Evolutionary conservation across 2,888 invertebrate species (phyloP).

Genomic region (Himalopsyche tibetana): DNA sequence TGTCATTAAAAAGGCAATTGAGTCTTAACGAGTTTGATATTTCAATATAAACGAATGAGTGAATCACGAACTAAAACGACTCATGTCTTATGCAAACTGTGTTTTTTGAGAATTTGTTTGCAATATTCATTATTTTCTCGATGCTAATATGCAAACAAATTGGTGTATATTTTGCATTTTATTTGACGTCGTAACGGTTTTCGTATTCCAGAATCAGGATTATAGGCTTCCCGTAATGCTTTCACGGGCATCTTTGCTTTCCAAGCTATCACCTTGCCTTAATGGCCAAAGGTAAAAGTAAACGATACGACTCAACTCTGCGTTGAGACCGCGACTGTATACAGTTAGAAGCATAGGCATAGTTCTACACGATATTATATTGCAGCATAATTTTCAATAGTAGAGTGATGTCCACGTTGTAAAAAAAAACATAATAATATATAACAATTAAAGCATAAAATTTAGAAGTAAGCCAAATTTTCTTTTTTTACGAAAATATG

Average conservation of each 20-base stretch:
- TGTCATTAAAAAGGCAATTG: too few species aligned
- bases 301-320: conserved; percentile 55
- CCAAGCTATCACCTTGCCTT: conserved; percentile 41
- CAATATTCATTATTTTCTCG: conserved; percentile 16
- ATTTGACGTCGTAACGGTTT: conserved; percentile 3
- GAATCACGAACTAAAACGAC: too few species aligned
- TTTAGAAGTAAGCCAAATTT: too few species aligned
- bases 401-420: not conserved
- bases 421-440: too few species aligned
- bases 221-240: conserved; percentile 24
- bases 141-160: conserved; percentile 22
- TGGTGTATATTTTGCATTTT: conserved; percentile 27
- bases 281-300: conserved; percentile 61
- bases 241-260: conserved; percentile 27
- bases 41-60: too few species aligned
- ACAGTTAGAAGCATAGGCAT: conserved; percentile 13
- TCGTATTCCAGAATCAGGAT: conserved; percentile 17
- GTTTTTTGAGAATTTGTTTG: too few species aligned
- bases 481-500: too few species aligned
- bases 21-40: too few species aligned
- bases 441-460: too few species aligned
- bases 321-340: conserved; percentile 37
- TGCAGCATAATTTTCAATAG: not conserved
- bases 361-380: not conserved
- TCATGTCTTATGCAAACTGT: too few species aligned